These are phyloP conservation scores for Melanerpes aurifrons DNA, from an alignment of 2,113 vertebrate genomes.

Conservation along the genomic window DNA sequence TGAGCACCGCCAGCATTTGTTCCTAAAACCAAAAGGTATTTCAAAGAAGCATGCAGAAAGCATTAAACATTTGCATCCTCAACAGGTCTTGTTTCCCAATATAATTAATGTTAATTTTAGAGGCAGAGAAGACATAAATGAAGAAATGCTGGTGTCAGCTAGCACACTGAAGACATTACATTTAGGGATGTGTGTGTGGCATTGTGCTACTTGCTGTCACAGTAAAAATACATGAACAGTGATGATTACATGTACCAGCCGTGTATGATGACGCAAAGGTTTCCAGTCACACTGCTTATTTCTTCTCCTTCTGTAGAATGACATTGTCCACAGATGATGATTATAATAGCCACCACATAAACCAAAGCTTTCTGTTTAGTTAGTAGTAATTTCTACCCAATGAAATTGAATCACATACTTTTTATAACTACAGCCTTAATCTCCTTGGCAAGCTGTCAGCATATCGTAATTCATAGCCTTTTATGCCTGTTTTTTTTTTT, in stretches of 20 bases:
- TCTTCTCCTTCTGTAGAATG: not conserved
- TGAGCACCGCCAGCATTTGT: not conserved
- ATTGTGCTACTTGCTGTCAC: not conserved
- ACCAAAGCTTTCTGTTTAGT: not conserved
- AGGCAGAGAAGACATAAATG: not conserved
- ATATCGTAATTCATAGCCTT: not conserved
- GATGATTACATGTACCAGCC: not conserved
- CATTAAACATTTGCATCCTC: not conserved
- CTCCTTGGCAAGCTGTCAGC: not conserved
- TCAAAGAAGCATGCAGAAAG: not conserved
- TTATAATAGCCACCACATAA: not conserved
- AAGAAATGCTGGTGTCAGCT: not conserved
- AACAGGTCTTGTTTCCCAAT: not conserved
- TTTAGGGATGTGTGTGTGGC: not conserved
- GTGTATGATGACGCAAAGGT: not conserved
- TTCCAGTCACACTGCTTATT: not conserved
- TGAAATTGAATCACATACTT: not conserved
- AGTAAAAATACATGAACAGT: not conserved
- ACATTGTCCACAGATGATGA: not conserved
- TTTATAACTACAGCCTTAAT: not conserved
- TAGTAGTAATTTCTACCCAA: not conserved
- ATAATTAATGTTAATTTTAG: not conserved
- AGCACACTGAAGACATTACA: not conserved
- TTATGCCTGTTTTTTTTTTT: not conserved
- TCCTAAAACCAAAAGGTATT: not conserved